Base-by-base conservation (phyloP, 2,888 invertebrate species). In the Agrochola circellaris region DNA sequence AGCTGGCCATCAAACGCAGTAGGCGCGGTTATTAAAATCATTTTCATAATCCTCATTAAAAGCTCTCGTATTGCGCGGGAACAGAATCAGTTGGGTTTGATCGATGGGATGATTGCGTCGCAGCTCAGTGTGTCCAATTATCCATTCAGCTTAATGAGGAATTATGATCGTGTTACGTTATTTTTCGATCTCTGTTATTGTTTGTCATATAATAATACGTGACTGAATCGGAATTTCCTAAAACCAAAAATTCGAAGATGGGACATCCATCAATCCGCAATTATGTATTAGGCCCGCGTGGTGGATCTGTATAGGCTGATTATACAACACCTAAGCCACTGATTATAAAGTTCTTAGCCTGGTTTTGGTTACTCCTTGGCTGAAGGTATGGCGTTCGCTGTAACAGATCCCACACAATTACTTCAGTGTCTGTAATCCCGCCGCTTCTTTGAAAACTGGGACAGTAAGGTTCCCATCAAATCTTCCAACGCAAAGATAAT, bases 31-130 rank as follows among this genome's bases (percentile, higher is more conserved):
- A 84, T 82, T 79, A 82, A 75, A 84, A 80, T 81, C 65, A 76
- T 86, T 86, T 78, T 80, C 82, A 88, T 88, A 87, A 88, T 86
- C 87, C 87, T 73, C 73, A 80, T 83, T 77, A 79, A 81, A 79
- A 83, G 77, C 75, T 54, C 69, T 79, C 68, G 65, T 79, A 79
- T 84, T 75, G 45, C 58, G 60, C 56, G 77, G 64, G 65, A 81
- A 75, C 69, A 60, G 69, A 88, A 83, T 85, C 77, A 76, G 79
- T 80, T 81, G 62, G 67, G 38, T 76, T 69, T 85, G 82, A 87
- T 85, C 79, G 85, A 83, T 82, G 70, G 65, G 48, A 72, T 81
- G 71, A 85, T 87, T 83, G 77, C 87, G 71, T 72, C 85, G 77
- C 66, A 73, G 79, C 69, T 73, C 70, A 64, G 54, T 70, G 65